Evolutionary conservation across 2,888 invertebrate species (phyloP).

Genomic region (Phalera bucephala): DNA sequence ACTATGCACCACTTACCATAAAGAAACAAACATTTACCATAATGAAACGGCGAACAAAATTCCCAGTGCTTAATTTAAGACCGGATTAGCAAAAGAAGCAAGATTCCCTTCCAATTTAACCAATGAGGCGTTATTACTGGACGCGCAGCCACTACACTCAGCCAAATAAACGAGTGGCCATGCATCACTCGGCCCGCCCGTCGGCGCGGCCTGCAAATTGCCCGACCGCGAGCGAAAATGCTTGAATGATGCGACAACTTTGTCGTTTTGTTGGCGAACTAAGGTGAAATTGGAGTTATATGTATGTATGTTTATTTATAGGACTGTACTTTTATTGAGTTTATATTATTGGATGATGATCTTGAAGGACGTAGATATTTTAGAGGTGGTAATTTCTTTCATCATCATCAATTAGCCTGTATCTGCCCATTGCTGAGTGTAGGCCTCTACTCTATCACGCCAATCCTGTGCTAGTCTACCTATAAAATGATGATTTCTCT

Average conservation of each 20-base stretch:
- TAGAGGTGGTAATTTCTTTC: no score
- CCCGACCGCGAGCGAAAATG: slow-evolving; percentile 27
- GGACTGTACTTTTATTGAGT: slow-evolving; percentile 8
- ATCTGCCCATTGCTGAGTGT: no score
- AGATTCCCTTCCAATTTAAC: not conserved
- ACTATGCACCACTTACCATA: no score
- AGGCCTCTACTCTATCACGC: no score
- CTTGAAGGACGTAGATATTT: no score
- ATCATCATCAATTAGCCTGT: no score
- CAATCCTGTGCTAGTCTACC: no score
- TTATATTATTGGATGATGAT: not conserved
- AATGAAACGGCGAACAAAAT: no score
- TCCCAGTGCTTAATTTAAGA: not conserved
- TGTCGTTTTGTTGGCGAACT: not conserved
- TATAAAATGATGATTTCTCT: no score
- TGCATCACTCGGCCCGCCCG: slow-evolving; percentile 27
- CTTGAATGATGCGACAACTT: slow-evolving; percentile 26
- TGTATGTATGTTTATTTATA: slow-evolving; percentile 22
- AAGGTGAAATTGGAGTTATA: not conserved
- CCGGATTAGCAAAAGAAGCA: slow-evolving; percentile 1
- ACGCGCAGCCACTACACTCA: slow-evolving; percentile 17
- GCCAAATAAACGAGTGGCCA: slow-evolving; percentile 18
- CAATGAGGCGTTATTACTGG: slow-evolving; percentile 2
- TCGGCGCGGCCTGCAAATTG: slow-evolving; percentile 31
- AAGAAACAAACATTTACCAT: no score